Evolutionary conservation across 2,888 invertebrate genomes (phyloP).

Genomic region (Nomada goodeniana): DNA sequence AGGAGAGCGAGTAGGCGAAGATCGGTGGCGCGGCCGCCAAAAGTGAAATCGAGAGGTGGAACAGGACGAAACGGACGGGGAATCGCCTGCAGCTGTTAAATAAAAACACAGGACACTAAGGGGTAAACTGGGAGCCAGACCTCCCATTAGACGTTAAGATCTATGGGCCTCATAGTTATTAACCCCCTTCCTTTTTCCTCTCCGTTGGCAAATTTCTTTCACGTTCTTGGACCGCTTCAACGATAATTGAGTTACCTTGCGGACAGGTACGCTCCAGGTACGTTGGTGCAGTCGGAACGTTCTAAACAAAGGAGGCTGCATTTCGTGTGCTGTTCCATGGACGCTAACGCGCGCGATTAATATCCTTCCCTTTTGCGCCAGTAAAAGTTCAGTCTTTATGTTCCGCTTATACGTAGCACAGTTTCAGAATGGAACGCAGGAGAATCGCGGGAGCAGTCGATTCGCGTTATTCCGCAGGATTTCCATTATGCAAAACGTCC

Average conservation of each 20-base stretch:
- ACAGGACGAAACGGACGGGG: conserved; percentile 64
- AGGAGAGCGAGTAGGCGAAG: conserved; percentile 38
- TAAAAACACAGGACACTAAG: conserved; percentile 63
- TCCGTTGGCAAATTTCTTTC: no score
- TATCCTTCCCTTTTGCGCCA: no score
- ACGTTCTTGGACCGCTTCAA: no score
- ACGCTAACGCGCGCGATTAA: no score
- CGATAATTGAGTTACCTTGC: no score
- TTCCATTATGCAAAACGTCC: conserved; percentile 44
- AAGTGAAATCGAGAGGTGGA: conserved; percentile 78
- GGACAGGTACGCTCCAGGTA: no score
- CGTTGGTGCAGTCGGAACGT: no score
- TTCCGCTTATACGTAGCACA: no score
- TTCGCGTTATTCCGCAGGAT: conserved; percentile 31
- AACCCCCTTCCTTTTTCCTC: neutral
- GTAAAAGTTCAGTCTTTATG: no score
- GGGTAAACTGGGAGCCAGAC: conserved; percentile 32
- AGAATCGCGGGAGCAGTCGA: neutral
- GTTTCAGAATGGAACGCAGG: neutral
- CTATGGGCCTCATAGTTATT: neutral
- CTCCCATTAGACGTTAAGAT: neutral
- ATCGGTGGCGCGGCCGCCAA: conserved; percentile 73
- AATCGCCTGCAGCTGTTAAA: conserved; percentile 51
- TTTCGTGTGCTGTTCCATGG: no score
- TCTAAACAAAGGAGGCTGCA: no score